phyloP scores from a whole-genome alignment of 2,888 invertebrate genomes.

The Tenthredo mesomela region DNA sequence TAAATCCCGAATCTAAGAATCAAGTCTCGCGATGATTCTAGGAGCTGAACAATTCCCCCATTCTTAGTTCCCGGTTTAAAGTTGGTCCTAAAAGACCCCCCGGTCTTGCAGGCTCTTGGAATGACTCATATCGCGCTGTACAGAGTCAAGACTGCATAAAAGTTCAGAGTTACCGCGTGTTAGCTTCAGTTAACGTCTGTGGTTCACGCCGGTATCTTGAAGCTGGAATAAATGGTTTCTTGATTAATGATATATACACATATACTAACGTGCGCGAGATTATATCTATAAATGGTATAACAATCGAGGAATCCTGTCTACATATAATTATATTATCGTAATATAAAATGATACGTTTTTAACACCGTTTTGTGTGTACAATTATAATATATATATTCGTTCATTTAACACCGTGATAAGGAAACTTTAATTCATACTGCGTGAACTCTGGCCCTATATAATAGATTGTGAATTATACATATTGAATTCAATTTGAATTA shows the following conservation, averaged over 20 bases:
- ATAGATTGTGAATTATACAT: not conserved
- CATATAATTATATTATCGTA: too few relatives aligned
- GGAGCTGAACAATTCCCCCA: not conserved
- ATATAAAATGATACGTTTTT: too few relatives aligned
- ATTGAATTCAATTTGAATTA: not conserved
- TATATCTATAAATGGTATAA: too few relatives aligned
- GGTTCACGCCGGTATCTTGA: slow-evolving; percentile 2
- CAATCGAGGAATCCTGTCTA: too few relatives aligned
- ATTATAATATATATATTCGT: too few relatives aligned
- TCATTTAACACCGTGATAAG: too few relatives aligned
- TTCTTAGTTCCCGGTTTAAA: not conserved
- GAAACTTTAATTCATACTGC: too few relatives aligned
- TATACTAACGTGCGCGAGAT: too few relatives aligned
- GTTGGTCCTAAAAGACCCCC: slow-evolving; percentile 34
- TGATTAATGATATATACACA: not conserved
- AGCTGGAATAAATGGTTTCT: not conserved
- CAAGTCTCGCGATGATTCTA: not conserved
- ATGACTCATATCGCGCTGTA: slow-evolving; percentile 11
- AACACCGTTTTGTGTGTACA: too few relatives aligned
- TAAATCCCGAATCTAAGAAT: not conserved
- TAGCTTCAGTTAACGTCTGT: slow-evolving; percentile 15
- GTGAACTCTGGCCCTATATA: not conserved
- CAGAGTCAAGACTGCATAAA: slow-evolving; percentile 9
- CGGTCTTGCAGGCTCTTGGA: not conserved
- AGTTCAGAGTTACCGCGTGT: not conserved